phyloP scores from a whole-genome alignment of 2,797 vertebrate species.

The Helostoma temminkii region DNA sequence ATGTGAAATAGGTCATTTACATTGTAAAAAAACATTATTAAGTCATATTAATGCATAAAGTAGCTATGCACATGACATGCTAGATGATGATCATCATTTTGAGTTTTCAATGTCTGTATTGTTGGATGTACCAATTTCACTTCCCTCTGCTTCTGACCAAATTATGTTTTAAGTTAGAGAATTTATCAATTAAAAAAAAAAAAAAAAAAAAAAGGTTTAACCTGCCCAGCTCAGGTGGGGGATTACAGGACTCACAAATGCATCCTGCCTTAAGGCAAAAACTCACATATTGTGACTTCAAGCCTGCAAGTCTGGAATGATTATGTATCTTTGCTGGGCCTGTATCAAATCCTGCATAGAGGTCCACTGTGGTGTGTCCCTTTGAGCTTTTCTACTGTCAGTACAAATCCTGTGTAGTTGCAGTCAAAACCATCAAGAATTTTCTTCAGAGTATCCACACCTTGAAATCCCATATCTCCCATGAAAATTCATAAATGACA shows the following conservation, averaged over 20 bases:
- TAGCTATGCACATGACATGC: too few relatives aligned
- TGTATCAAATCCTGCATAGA: not conserved
- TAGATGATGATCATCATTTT: not conserved
- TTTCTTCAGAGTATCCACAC: not conserved
- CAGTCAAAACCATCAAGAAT: conserved; percentile 1
- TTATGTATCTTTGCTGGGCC: not conserved
- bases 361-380: conserved; percentile 4
- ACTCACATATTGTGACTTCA: not conserved
- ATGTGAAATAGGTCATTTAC: too few relatives aligned
- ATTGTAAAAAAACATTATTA: too few relatives aligned
- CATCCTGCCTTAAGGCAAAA: conserved; percentile 1
- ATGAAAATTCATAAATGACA: not conserved
- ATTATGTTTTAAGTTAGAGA: conserved; percentile 4
- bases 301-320: not conserved
- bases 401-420: not conserved
- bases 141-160: conserved; percentile 2
- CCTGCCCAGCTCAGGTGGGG: not conserved
- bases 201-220: conserved; percentile 6
- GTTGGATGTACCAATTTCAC: not conserved
- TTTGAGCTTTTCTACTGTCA: not conserved
- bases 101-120: not conserved
- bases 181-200: conserved; percentile 6
- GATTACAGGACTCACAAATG: conserved; percentile 2
- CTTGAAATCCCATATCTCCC: not conserved
- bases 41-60: too few relatives aligned